phyloP scores from a whole-genome alignment of 2,113 vertebrate genomes.

The Gasterosteus aculeatus region DNA sequence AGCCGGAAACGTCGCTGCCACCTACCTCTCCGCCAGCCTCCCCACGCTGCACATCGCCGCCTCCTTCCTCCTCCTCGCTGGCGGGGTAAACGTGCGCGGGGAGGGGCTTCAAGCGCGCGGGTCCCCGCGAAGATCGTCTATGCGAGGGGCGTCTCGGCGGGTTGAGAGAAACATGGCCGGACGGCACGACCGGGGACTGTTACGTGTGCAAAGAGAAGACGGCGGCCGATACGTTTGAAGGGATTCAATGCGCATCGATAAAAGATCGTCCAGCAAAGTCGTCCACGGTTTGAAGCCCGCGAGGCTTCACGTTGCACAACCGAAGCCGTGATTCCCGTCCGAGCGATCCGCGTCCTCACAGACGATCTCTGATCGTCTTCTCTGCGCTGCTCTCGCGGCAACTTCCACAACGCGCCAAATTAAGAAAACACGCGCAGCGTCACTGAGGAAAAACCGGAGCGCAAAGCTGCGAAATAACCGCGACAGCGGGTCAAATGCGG shows the following conservation, averaged over 20 bases:
- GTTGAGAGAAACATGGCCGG: not conserved
- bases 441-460: not conserved
- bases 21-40: conserved; percentile 30
- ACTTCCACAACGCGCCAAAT: conserved; percentile 70
- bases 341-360: not conserved
- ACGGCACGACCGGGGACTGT: not conserved
- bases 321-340: not conserved
- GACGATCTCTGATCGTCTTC: conserved; percentile 47
- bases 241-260: not conserved
- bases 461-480: not conserved
- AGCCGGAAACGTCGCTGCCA: conserved; percentile 26
- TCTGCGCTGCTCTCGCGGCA: conserved; percentile 64
- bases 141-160: fast-evolving
- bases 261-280: not conserved
- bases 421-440: conserved; percentile 61
- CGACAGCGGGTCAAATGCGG: not conserved
- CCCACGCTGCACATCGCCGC: not conserved
- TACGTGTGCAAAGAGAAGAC: not conserved
- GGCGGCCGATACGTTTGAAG: too few relatives aligned
- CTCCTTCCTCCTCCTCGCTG: not conserved
- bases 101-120: not conserved
- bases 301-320: not conserved
- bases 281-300: not conserved
- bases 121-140: conserved; percentile 26
- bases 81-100: conserved; percentile 42